Conservation (phyloP, 2,113 vertebrate genomes). For the Setophaga coronata region DNA sequence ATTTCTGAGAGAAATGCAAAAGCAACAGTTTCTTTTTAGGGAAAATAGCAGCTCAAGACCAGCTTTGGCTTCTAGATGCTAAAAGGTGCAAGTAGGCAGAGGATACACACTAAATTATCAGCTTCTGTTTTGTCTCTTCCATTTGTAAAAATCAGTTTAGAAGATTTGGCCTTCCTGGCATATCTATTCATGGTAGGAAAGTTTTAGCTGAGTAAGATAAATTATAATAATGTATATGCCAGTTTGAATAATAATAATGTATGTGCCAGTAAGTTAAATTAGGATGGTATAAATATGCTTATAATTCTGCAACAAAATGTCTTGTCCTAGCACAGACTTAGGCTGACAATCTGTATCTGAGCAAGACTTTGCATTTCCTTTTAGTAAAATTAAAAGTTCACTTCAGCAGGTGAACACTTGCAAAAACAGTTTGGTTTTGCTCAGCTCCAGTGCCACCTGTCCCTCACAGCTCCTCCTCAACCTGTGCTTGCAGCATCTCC, state of each 20-base stretch:
- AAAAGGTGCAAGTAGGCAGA: background rate
- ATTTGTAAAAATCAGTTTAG: background rate
- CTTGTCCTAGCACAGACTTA: background rate
- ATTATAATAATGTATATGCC: background rate
- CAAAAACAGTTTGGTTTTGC: background rate
- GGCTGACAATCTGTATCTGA: background rate
- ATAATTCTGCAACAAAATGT: background rate
- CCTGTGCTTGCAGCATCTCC: background rate
- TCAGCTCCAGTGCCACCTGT: background rate
- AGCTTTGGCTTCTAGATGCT: background rate
- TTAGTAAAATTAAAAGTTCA: background rate
- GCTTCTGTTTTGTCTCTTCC: background rate
- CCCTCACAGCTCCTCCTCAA: background rate
- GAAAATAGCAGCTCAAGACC: background rate
- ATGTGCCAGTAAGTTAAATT: background rate
- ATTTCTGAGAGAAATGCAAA: background rate
- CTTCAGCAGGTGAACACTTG: background rate
- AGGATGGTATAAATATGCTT: background rate
- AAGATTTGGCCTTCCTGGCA: background rate
- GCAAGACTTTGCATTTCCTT: background rate
- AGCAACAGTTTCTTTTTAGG: background rate
- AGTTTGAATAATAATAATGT: background rate
- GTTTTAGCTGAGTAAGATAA: background rate
- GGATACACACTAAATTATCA: background rate
- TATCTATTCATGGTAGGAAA: background rate